Evolutionary conservation across 2,797 vertebrate species (phyloP).

Genomic region (Huso huso): DNA sequence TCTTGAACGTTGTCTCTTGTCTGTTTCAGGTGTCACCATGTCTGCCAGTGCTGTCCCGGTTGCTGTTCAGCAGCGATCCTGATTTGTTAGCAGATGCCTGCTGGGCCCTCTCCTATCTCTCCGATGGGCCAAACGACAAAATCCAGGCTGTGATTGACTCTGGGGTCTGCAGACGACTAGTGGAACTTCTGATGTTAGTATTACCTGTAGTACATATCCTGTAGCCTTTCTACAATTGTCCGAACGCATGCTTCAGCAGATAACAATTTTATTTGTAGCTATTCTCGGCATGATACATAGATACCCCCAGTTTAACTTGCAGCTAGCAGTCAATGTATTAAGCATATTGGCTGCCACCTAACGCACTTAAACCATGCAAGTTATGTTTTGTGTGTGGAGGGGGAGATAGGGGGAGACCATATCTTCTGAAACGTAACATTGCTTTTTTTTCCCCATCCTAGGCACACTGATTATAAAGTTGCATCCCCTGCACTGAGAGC

Average conservation of each 20-base stretch:
- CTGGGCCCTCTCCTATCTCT: slow-evolving; percentile 97
- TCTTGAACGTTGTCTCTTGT: background rate
- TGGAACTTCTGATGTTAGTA: slow-evolving; percentile 92
- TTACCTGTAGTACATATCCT: background rate
- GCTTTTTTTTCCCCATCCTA: slow-evolving; percentile 29
- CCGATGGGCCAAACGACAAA: slow-evolving; percentile 97
- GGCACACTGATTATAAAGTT: slow-evolving; percentile 97
- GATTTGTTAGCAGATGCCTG: slow-evolving; percentile 95
- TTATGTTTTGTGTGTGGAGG: too few relatives aligned
- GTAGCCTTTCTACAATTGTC: background rate
- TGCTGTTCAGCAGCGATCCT: slow-evolving; percentile 93
- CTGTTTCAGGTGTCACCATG: slow-evolving; percentile 82
- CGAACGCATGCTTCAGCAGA: background rate
- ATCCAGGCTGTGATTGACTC: slow-evolving; percentile 98
- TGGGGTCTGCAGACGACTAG: slow-evolving; percentile 89
- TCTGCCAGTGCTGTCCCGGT: slow-evolving; percentile 87
- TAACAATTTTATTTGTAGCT: background rate
- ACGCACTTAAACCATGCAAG: too few relatives aligned
- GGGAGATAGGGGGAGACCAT: too few relatives aligned
- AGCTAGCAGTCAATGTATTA: too few relatives aligned
- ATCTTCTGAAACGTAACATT: too few relatives aligned
- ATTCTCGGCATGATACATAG: too few relatives aligned
- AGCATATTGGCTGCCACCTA: too few relatives aligned
- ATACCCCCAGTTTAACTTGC: too few relatives aligned
- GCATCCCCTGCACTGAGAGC: slow-evolving; percentile 91